Evolutionary conservation across 2,113 vertebrate species (phyloP).

Genomic region (Panurus biarmicus): DNA sequence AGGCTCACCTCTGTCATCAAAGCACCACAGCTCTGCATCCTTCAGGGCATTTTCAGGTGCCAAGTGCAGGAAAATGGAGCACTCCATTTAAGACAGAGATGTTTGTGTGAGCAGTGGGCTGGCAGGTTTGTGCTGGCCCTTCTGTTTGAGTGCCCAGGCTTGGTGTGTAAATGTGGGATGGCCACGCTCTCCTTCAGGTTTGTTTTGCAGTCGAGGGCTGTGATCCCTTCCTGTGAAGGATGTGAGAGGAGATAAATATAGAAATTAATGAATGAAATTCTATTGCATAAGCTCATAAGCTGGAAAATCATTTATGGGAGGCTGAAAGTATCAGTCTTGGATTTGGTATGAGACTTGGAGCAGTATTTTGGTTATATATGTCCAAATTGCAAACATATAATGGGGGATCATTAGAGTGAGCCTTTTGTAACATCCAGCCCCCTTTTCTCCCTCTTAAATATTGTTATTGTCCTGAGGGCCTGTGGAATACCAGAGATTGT

Average conservation of each 20-base stretch:
- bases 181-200: background rate
- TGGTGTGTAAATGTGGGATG: background rate
- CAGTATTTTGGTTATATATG: background rate
- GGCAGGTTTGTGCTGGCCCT: background rate
- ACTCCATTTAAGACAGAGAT: background rate
- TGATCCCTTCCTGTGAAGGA: background rate
- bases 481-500: background rate
- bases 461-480: background rate
- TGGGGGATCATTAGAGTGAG: background rate
- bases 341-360: background rate
- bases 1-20: background rate
- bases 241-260: background rate
- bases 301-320: background rate
- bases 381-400: background rate
- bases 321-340: background rate
- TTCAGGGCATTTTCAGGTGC: background rate
- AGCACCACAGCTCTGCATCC: background rate
- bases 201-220: background rate
- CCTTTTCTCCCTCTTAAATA: background rate
- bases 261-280: slow-evolving; percentile 6
- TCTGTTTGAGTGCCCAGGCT: background rate
- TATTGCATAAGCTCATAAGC: background rate
- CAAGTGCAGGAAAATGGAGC: background rate
- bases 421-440: background rate
- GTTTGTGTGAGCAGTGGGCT: background rate